Evolutionary conservation across 64 coral and sea anemone species (phyloP).

Genomic region (Exaiptasia diaphana): DNA sequence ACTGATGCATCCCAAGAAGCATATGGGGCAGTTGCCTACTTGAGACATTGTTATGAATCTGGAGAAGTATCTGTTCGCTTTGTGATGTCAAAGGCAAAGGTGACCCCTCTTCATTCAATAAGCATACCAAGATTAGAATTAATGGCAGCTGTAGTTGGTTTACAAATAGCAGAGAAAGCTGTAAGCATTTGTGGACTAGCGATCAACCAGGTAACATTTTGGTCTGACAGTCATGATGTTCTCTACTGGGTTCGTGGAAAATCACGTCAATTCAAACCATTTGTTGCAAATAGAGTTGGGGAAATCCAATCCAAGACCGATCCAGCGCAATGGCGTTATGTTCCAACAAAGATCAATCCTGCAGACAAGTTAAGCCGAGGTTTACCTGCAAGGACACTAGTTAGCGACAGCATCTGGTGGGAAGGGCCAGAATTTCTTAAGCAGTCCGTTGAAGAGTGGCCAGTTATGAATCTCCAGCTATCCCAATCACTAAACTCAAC

Average conservation of each 20-base stretch:
- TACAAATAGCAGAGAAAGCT: background rate
- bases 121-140: constrained; percentile 27
- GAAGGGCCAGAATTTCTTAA: constrained; percentile 5
- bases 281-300: background rate
- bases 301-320: constrained; percentile 27
- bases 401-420: background rate
- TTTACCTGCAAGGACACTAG: background rate
- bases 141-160: constrained; percentile 21
- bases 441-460: background rate
- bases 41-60: background rate
- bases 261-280: constrained; percentile 17
- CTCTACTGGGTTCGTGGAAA: constrained; percentile 10
- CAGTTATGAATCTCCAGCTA: background rate
- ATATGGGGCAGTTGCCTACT: constrained; percentile 23
- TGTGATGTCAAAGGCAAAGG: background rate
- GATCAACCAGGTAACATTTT: background rate
- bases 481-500: background rate
- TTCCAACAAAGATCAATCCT: background rate
- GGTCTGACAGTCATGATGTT: background rate
- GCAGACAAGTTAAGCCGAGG: constrained; percentile 2
- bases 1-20: background rate
- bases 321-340: constrained; percentile 27
- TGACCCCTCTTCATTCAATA: constrained; percentile 7
- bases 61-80: background rate
- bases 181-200: background rate